Evolutionary conservation across 2,113 vertebrate species (phyloP), one percentile per base, ranked within the genome.

Genomic region (Tautogolabrus adspersus): DNA sequence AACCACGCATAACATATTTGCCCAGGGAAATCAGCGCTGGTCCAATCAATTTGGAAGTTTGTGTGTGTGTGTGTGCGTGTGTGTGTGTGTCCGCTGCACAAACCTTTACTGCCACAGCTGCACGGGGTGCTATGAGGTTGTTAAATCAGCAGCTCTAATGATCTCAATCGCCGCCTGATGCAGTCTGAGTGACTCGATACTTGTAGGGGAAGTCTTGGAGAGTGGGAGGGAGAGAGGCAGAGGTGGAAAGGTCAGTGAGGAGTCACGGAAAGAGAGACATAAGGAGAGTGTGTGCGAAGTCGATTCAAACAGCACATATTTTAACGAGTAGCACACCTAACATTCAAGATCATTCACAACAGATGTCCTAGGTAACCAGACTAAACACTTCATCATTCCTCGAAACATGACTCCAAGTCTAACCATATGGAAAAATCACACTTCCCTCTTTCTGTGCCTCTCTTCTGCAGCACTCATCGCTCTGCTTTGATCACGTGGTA

Each of bases 81-180:
- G 44, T 60, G 26, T 56, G 46, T 82, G 67, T 62, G 47, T 85
- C 72, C 71, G 60, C 60, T 71, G 73, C 13, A 9, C 71, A 61
- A 77, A 79, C 47, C 70, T 75, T 84, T 61, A 55, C 63, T 74
- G 79, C 75, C 61, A 30, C 66, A 74, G 72, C 85, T 86, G 86
- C 66, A 74, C 26, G 12, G 68, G 46, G 66, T 42, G 40, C 73
- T 74, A 56, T 58, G 66, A 82, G 74, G 82, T 89, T 57, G 52
- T 91, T 91, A 89, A 87, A 88, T 78, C 75, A 49, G 62, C 46
- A 62, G 62, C 59, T 81, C 70, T 89, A 91, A 91, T 88, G 87
- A 89, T 86, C 86, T 87, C 83, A 61, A 74, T 77, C 56, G 61
- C 73, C 37, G 70, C 74, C 73, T 63, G 68, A 85, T 88, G 82